Evolutionary conservation across 2,113 vertebrate species (phyloP).

Genomic region (Litocranius walleri): DNA sequence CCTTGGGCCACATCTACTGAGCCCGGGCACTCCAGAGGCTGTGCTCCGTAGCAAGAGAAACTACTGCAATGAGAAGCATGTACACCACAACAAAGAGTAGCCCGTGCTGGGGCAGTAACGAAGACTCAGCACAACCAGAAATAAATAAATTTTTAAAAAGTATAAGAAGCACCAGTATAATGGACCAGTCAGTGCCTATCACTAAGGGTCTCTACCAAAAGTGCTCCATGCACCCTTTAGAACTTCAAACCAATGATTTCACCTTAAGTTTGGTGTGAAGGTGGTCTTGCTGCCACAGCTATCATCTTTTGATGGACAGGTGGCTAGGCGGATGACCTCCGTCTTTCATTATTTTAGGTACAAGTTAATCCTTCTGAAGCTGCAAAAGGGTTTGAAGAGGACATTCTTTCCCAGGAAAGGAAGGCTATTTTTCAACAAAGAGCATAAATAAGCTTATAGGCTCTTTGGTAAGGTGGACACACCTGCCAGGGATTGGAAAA

Average conservation of each 20-base stretch:
- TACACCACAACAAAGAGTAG: background rate
- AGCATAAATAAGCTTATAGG: background rate
- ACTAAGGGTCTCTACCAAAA: background rate
- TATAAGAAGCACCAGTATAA: background rate
- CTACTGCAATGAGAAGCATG: background rate
- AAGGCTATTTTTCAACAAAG: background rate
- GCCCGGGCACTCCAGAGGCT: background rate
- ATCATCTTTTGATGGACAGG: background rate
- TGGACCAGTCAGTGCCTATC: background rate
- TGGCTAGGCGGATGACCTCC: too few species aligned
- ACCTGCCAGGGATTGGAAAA: background rate
- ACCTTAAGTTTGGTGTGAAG: background rate
- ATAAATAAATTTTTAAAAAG: background rate
- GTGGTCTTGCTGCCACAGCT: background rate
- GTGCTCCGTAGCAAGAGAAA: background rate
- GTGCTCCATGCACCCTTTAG: background rate
- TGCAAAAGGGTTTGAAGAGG: background rate
- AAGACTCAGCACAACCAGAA: background rate
- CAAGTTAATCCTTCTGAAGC: background rate
- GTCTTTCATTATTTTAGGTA: background rate
- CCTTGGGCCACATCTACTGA: background rate
- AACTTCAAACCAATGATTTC: background rate
- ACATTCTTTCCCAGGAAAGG: background rate
- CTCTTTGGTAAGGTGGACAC: background rate
- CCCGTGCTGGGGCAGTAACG: background rate